Base-by-base conservation (phyloP, 2,797 vertebrate species). In the Falco naumanni region DNA sequence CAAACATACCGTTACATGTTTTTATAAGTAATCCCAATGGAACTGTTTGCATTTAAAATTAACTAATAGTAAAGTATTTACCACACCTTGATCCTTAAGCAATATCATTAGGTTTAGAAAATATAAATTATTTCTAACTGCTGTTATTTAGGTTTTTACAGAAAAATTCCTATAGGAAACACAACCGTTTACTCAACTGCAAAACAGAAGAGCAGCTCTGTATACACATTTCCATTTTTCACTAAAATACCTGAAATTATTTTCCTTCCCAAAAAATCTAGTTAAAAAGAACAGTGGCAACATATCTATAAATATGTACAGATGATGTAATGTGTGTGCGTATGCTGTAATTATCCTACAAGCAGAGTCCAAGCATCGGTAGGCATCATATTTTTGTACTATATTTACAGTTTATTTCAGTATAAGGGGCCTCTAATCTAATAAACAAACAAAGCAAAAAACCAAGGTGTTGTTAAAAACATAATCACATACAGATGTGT, bases 401-500 rank as follows among this genome's bases (percentile, higher is more conserved):
- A 1, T 39, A 70, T 48, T 33, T 61, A 45, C 53, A 54, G 51
- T 80, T 85, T 51, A 80, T 90, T 89, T 90, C 94, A 57, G 59
- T 37, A 24, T 33, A 76, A 95, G 64, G 16, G 71, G 76, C 70
- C 65, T 87, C 89, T 64, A 76, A 79, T 79, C 84, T 64, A 82
- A 87, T 64, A 92, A 95, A 76, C 69, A 81, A 81, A 87, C 50
- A 89, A 87, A 89, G 61, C 50, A 57, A 57, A 89, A 91, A 87
- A 37, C 3, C 45, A 69, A 59, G 11, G n/a, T 45, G 68, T 66
- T 91, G 78, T 81, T 89, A 69, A 94, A 87, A 56, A 87, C 64
- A 92, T 87, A 91, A 94, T 91, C 77, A 70, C 70, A 89, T 69
- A 33, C 82, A 97, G 92, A 79, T 87, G 83, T 83, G 60, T 57